Base-by-base conservation (phyloP, 2,888 invertebrate species). In the Fragum sueziense region DNA sequence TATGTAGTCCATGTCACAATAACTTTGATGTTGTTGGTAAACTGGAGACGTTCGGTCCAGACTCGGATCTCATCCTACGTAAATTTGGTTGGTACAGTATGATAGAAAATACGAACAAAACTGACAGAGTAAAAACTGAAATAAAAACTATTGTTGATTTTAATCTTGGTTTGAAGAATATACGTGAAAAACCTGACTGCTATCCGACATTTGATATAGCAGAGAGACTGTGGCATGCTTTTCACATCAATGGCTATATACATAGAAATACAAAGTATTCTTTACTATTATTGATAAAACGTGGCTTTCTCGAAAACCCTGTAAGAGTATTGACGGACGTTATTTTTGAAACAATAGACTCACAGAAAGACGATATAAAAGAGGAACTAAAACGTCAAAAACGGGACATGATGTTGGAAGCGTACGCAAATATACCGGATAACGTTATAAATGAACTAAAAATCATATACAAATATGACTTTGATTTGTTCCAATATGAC, bases 161-260 rank as follows among this genome's bases (percentile, higher is more conserved):
- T 27, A 80, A 84, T 52, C 79, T 86, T 62, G 75, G 77, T 33
- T 25, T 83, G 20, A 31, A 41, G 47, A 47, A 47, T 7, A n/a
- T 25, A 22, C 70, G 70, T 25, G 17, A n/a, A 4, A 4, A 47
- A 14, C 22, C 73, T n/a, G 70, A 59, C 4, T 86, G 86, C 59
- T 79, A 76, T 54, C 71, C 78, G 7, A 67, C 41, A 31, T 20
- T 72, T 17, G 73, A 78, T 17, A 69, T 86, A 2, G 80, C 80
- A 2, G 27, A 68, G 22, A 67, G 82, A 14, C 52, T 86, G n/a
- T 83, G 84, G 83, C 57, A 52, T 22, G 74, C 76, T 0, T 86
- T 86, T n/a, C 82, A 85, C 68, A 68, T 74, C n/a, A 85, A 83
- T 65, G 86, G 86, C 1, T 85, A 86, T 65, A 78, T 86, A 14